These are phyloP conservation scores for Rhimphoctona megacephalus DNA, from an alignment of 2,888 invertebrate species.

Conservation along the genomic window DNA sequence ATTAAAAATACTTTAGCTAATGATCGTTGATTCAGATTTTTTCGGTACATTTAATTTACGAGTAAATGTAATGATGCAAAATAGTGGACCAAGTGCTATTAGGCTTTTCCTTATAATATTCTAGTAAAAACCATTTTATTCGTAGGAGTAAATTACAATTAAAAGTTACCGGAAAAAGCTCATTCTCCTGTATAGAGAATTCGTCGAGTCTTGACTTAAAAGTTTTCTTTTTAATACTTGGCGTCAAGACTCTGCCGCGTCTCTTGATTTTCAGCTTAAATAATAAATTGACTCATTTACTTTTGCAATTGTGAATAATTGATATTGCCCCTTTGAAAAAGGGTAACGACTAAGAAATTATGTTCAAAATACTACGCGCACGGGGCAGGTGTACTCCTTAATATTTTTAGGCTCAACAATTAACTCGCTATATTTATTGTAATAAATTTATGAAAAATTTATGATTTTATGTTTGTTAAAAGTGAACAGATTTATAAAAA, in stretches of 20 bases:
- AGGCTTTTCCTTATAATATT: not conserved
- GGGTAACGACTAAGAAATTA: not conserved
- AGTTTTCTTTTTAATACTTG: not conserved
- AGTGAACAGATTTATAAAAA: not conserved
- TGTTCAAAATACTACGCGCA: not conserved
- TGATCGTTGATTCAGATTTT: not conserved
- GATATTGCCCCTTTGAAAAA: no score
- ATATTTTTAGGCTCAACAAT: no score
- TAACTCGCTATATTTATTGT: no score
- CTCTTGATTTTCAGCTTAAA: no score
- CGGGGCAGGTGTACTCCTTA: no score
- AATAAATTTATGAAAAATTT: not conserved
- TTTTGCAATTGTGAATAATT: no score
- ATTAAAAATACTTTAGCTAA: not conserved
- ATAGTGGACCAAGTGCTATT: not conserved
- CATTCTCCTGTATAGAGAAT: not conserved
- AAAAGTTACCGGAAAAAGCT: not conserved
- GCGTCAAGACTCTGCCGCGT: no score
- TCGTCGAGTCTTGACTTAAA: not conserved
- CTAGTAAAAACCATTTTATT: not conserved
- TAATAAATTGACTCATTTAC: no score
- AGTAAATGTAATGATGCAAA: not conserved
- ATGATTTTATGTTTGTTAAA: not conserved
- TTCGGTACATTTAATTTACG: not conserved
- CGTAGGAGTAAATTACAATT: not conserved